These are phyloP conservation scores for Himalopsyche anomala DNA, from an alignment of 2,888 invertebrate species.

Conservation along the genomic window DNA sequence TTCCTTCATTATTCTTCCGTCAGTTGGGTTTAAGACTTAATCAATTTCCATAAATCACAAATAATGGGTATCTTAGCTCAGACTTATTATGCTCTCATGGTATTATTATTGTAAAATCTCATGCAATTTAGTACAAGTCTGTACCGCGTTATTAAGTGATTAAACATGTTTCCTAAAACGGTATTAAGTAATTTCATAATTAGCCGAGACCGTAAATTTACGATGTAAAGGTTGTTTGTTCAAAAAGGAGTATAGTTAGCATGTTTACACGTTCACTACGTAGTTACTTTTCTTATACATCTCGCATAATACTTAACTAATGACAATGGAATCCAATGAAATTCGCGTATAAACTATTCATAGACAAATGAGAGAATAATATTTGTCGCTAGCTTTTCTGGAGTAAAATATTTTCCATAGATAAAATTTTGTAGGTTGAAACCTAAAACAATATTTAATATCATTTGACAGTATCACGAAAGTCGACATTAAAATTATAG, in stretches of 20 bases:
- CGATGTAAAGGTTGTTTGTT: constrained; percentile 36
- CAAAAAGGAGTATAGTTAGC: constrained; percentile 11
- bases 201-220: constrained; percentile 13
- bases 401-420: no score
- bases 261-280: constrained; percentile 23
- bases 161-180: constrained; percentile 29
- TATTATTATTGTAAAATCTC: no score
- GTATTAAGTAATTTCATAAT: constrained; percentile 32
- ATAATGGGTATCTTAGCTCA: not conserved
- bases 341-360: no score
- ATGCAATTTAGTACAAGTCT: not conserved
- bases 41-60: constrained; percentile 22
- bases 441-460: no score
- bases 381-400: no score
- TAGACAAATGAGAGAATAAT: no score
- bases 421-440: no score
- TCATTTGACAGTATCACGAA: no score
- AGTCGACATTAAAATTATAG: no score
- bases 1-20: not conserved
- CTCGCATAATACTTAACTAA: not conserved
- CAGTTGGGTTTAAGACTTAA: not conserved
- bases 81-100: no score
- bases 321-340: no score
- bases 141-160: constrained; percentile 22
- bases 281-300: not conserved